A percentile compares a stretch with the other conserved stretches of the same genome.
Evolutionary conservation across 1,140 invertebrate species (phyloP).

Genomic region (Eumaeus atala): DNA sequence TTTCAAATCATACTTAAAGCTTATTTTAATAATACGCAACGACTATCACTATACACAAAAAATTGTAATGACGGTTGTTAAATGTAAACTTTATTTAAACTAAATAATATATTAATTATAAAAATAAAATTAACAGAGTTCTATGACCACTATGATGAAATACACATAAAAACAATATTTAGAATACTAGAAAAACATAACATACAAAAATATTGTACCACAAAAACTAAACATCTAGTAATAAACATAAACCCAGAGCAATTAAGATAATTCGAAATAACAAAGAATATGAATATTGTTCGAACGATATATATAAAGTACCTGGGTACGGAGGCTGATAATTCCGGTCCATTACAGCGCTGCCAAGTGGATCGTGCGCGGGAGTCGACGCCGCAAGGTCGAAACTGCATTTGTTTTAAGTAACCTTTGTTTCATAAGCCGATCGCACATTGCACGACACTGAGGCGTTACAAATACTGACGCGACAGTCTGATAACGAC

Average conservation of each 20-base stretch:
- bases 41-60: no score
- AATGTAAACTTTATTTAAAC: no score
- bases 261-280: neutral
- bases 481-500: no score
- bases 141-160: no score
- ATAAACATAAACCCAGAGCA: neutral
- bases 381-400: slow-evolving; percentile 60
- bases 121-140: no score
- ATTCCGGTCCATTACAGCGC: slow-evolving; percentile 53
- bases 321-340: slow-evolving; percentile 46
- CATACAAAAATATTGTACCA: neutral
- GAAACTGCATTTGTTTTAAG: slow-evolving; percentile 35
- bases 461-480: no score
- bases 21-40: no score
- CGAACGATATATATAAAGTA: slow-evolving; percentile 24
- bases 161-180: no score
- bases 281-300: neutral
- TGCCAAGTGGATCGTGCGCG: slow-evolving; percentile 52
- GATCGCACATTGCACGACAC: slow-evolving; percentile 23
- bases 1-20: no score
- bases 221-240: neutral
- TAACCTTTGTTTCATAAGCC: slow-evolving; percentile 25
- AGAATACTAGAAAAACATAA: no score
- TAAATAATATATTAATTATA: no score
- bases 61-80: no score